These are phyloP conservation scores for Ellobius talpinus DNA, from an alignment of 2,113 vertebrate genomes.

Conservation along the genomic window DNA sequence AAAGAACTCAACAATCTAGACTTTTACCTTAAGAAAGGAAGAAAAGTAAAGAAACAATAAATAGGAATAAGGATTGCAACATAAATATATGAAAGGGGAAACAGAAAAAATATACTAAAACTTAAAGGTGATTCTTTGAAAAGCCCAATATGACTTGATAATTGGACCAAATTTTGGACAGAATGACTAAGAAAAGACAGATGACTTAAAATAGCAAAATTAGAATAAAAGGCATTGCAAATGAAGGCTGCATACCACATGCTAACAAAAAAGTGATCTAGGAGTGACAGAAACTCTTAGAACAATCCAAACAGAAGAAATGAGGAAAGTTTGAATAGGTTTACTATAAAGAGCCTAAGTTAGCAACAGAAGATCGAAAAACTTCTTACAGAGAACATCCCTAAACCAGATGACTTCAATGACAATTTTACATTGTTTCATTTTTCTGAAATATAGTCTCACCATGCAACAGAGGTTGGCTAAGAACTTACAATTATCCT, in stretches of 20 bases:
- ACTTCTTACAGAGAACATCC: background rate
- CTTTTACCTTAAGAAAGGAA: background rate
- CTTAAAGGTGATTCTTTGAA: background rate
- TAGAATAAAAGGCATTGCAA: background rate
- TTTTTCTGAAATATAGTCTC: background rate
- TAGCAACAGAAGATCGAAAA: background rate
- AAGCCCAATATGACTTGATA: background rate
- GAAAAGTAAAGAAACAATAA: background rate
- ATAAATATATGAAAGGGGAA: background rate
- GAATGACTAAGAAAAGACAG: background rate
- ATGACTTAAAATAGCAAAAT: background rate
- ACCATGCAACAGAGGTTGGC: background rate
- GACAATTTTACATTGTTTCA: background rate
- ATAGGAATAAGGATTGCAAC: background rate
- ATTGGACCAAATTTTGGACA: background rate
- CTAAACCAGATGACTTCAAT: background rate
- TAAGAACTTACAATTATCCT: background rate
- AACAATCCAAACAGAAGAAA: background rate
- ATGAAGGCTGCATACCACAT: background rate
- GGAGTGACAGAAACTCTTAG: background rate
- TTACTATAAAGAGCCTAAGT: background rate
- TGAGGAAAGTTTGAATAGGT: background rate
- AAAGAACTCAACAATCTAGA: background rate
- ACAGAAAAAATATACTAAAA: background rate
- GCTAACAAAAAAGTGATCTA: slow-evolving; percentile 18